These are phyloP conservation scores for Myrmophylax atrothorax DNA, from an alignment of 2,113 vertebrate genomes.

Conservation along the genomic window DNA sequence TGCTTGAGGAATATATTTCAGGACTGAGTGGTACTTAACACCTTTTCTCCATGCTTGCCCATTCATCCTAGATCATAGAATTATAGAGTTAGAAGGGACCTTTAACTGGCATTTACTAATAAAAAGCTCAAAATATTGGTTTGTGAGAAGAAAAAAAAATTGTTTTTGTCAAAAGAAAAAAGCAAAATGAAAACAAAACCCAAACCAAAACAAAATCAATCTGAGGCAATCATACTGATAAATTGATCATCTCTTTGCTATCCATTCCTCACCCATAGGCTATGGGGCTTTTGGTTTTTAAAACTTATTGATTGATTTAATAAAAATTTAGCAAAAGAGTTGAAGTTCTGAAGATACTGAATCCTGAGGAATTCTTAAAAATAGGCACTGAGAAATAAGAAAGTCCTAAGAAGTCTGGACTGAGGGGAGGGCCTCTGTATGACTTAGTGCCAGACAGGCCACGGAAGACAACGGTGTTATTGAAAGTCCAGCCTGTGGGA, in stretches of 20 bases:
- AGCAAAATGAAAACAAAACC: too few species aligned
- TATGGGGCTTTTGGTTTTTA: neutral
- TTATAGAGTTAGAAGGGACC: neutral
- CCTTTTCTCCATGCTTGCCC: neutral
- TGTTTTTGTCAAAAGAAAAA: accelerated
- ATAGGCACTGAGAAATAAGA: neutral
- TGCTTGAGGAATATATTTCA: neutral
- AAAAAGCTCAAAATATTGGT: accelerated
- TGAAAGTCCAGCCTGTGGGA: neutral
- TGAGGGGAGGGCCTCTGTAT: neutral
- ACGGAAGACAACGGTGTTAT: neutral
- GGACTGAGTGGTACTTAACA: neutral
- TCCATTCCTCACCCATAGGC: accelerated
- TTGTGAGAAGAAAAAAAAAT: neutral
- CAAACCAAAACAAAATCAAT: neutral
- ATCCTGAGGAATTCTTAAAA: neutral
- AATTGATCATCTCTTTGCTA: neutral
- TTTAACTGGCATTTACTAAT: neutral
- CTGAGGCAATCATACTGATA: neutral
- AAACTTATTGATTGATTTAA: neutral
- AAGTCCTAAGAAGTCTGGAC: neutral
- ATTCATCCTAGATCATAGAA: neutral
- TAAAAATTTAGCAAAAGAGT: neutral
- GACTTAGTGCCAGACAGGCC: neutral
- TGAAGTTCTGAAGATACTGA: neutral